Evolutionary conservation across 2,888 invertebrate genomes (phyloP).

Genomic region (Drosophila colorata): DNA sequence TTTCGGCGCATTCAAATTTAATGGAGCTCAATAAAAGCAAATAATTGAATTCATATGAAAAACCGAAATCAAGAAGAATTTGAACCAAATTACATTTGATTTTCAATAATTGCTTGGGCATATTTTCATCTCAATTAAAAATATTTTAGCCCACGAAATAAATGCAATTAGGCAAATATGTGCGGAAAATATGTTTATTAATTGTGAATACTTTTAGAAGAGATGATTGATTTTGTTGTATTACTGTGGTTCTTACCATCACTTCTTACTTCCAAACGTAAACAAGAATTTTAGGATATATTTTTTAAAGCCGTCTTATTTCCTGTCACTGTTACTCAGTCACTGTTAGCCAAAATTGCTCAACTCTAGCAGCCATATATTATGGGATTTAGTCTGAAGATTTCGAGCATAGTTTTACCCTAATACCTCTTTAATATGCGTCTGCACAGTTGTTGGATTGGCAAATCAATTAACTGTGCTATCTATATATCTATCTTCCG

Average conservation of each 20-base stretch:
- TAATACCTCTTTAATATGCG: constrained; percentile 25
- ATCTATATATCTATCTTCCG: constrained; percentile 2
- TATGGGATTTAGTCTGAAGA: neutral
- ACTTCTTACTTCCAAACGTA: too few species aligned
- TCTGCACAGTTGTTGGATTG: constrained; percentile 18
- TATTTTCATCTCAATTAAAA: constrained; percentile 8
- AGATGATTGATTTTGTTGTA: too few species aligned
- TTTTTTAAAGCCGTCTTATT: too few species aligned
- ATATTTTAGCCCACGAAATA: constrained; percentile 1
- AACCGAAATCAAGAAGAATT: neutral
- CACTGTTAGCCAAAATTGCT: too few species aligned
- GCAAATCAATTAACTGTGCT: constrained; percentile 35
- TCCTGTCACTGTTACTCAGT: too few species aligned
- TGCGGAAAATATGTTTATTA: neutral
- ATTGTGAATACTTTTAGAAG: too few species aligned
- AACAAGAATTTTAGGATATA: too few species aligned
- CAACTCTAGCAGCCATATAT: neutral
- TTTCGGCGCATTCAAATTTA: constrained; percentile 25
- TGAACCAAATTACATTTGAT: constrained; percentile 4
- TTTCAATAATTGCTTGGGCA: constrained; percentile 4
- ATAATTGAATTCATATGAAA: constrained; percentile 12
- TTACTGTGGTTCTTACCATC: too few species aligned
- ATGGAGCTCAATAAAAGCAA: constrained; percentile 7
- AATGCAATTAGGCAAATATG: constrained; percentile 10
- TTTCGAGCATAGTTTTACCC: neutral